Percentiles rank a stretch among this genome's conserved stretches.
Conservation (phyloP, 1,140 invertebrate species). For the Drosophila tristis region DNA sequence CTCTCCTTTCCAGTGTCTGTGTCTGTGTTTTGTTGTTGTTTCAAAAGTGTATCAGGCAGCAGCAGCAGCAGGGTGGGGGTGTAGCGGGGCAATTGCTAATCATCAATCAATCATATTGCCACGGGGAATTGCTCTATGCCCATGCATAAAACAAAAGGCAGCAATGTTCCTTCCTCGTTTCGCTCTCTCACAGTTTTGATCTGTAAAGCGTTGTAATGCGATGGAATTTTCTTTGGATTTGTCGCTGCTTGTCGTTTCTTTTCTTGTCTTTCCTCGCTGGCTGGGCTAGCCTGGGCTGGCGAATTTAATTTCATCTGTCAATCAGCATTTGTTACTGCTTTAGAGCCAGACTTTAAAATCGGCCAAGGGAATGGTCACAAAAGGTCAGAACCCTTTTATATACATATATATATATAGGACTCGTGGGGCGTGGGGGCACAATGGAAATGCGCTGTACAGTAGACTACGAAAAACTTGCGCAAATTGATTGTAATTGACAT, state of each 20-base stretch:
- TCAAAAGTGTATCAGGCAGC: conserved; percentile 44
- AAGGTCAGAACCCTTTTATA: conserved; percentile 14
- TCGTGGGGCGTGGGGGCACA: neutral
- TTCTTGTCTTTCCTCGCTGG: conserved; percentile 12
- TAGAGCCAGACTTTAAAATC: conserved; percentile 31
- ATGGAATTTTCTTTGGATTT: conserved; percentile 18
- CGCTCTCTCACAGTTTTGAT: neutral
- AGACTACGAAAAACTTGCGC: conserved; percentile 41
- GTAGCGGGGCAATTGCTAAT: conserved; percentile 40
- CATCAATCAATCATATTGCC: conserved; percentile 72
- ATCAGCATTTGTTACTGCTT: conserved; percentile 51
- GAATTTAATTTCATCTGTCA: conserved; percentile 59
- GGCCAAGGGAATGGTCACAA: neutral
- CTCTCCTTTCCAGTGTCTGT: neutral
- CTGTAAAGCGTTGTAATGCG: conserved; percentile 18
- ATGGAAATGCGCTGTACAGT: neutral
- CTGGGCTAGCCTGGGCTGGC: conserved; percentile 13
- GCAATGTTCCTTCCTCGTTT: conserved; percentile 29
- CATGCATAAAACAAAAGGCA: conserved; percentile 54
- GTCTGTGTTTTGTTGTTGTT: conserved; percentile 42
- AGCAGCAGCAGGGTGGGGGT: neutral
- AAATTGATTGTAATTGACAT: conserved; percentile 73
- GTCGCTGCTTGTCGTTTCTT: conserved; percentile 14
- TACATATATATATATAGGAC: neutral
- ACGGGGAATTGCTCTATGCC: conserved; percentile 33